Percentiles rank a stretch among this genome's conserved stretches.
Conservation (phyloP, 2,113 vertebrate genomes). For the Mobula birostris region DNA sequence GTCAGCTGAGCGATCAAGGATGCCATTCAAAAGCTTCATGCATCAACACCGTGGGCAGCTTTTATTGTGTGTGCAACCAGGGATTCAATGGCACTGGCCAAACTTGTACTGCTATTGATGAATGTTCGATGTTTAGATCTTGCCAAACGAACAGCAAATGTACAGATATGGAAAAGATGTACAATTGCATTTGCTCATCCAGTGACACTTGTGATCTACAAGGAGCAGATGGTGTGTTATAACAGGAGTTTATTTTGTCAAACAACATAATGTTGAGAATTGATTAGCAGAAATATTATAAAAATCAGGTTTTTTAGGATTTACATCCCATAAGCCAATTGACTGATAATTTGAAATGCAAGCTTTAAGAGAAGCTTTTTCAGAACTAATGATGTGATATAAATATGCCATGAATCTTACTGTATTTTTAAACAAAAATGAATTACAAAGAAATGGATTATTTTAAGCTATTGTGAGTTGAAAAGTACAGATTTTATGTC, state of each 20-base stretch:
- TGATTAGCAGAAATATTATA: not conserved
- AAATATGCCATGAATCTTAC: not conserved
- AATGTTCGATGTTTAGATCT: conserved; percentile 50
- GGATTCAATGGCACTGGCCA: conserved; percentile 53
- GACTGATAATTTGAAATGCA: not conserved
- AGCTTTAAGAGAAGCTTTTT: not conserved
- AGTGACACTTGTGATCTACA: conserved; percentile 41
- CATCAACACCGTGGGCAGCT: conserved; percentile 56
- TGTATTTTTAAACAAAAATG: not conserved
- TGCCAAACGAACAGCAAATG: conserved; percentile 53
- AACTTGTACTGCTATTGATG: conserved; percentile 56
- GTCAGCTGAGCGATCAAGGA: conserved; percentile 48
- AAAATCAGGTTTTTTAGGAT: not conserved
- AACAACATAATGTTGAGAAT: not conserved
- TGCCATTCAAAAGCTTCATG: conserved; percentile 60
- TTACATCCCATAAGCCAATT: not conserved
- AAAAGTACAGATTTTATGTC: not conserved
- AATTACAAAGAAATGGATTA: not conserved
- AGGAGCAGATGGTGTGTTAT: conserved; percentile 48
- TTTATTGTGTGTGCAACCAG: conserved; percentile 52
- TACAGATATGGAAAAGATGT: conserved; percentile 56
- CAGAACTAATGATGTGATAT: not conserved
- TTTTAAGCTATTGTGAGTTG: conserved; percentile 9
- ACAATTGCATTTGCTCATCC: conserved; percentile 54
- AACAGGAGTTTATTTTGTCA: not conserved